Evolutionary conservation across 2,113 vertebrate genomes (phyloP).

Genomic region (Tachuris rubrigastra): DNA sequence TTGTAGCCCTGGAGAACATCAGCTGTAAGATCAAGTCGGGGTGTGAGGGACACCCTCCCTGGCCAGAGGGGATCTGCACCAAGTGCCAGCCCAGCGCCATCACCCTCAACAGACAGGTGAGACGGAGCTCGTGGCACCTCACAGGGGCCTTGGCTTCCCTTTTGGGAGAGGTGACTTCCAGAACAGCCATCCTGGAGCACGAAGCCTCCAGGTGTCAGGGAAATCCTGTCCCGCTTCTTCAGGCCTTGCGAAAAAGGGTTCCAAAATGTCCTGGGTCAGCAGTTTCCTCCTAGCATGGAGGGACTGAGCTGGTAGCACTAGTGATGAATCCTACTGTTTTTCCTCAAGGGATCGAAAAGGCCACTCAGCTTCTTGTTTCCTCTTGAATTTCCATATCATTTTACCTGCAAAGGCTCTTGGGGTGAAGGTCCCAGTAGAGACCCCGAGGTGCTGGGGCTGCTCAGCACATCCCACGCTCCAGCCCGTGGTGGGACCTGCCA

Average conservation of each 20-base stretch:
- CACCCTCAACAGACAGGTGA: conserved; percentile 95
- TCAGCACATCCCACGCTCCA: background rate
- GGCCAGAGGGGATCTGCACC: conserved; percentile 98
- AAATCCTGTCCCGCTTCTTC: background rate
- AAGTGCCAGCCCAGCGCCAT: conserved; percentile 98
- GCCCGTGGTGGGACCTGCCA: background rate
- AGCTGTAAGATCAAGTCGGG: conserved; percentile 99
- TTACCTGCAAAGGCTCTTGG: background rate
- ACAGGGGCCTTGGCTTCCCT: background rate
- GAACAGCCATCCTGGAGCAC: background rate
- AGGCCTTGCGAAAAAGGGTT: background rate
- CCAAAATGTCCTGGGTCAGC: background rate
- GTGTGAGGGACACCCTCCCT: conserved; percentile 95
- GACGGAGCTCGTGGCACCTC: background rate
- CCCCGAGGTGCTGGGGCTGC: background rate
- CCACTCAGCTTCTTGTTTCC: background rate
- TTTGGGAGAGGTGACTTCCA: background rate
- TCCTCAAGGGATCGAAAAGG: background rate
- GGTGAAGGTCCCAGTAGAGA: background rate
- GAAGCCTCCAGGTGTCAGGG: background rate
- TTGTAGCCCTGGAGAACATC: conserved; percentile 97
- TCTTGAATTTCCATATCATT: background rate
- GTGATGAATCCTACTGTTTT: background rate
- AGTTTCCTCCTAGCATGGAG: background rate
- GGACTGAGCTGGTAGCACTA: background rate